Evolutionary conservation across 37 sponge, comb jelly and placozoan genomes (phyloP), one percentile per base, ranked within the genome.

Genomic region (Mnemiopsis leidyi): DNA sequence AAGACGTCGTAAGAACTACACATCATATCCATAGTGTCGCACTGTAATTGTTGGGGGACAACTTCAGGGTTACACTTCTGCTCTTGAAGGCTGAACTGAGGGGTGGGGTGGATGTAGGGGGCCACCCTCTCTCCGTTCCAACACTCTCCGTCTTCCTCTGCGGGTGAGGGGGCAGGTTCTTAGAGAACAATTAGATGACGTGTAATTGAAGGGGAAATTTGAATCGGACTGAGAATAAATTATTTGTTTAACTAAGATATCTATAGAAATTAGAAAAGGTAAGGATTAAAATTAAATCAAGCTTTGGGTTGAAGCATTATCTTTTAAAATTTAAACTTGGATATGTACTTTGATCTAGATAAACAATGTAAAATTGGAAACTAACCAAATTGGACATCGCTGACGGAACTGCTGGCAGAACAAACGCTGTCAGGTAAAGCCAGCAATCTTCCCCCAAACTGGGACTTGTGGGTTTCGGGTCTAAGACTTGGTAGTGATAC

Each of bases 1-100:
- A 29, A 71, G 75, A 29, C n/a, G 20, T 71, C 75, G 75, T 71
- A 71, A 29, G 75, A 5, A 29, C 30, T 29, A 71, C 75, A 71
- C 23, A 25, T 29, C 75, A 71, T 29, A 18, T 18, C 23, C 30
- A n/a, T n/a, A 25, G 75, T 71, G 30, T 71, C 75, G 75, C 75
- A 71, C 25, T 29, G 30, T 28, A 71, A 25, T 24, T 71, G 30
- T 28, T 7, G 3, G 7, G 75, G 75, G 30, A 28, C 75, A 2
- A 71, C 75, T 28, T 71, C 75, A 71, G 75, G 75, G 75, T 71
- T 71, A 71, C 75, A 71, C 75, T 71, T 71, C 30, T 71, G 75
- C 21, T 71, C 75, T 24, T 71, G n/a, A 5, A 71, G 75, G 3
- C n/a, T 71, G n/a, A 71, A 71, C 20, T 71, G 75, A 29, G 75